Conservation (phyloP, 92 coral and sea anemone species). For the Bergia sp. region DNA sequence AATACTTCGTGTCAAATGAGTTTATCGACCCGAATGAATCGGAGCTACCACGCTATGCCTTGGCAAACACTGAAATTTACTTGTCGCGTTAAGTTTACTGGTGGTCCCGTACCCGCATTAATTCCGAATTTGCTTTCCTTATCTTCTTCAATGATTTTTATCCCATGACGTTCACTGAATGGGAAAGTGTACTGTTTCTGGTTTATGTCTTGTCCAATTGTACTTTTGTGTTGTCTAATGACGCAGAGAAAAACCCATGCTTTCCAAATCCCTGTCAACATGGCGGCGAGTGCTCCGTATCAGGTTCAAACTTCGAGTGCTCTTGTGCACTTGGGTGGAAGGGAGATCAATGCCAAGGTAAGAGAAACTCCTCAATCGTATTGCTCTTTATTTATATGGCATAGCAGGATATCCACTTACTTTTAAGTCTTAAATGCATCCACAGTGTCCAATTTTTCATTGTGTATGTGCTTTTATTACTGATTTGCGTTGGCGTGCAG, state of each 20-base stretch:
- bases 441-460: no score
- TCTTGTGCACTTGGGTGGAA: conserved; percentile 89
- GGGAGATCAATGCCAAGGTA: conserved; percentile 96
- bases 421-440: no score
- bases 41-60: conserved; percentile 24
- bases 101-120: background rate
- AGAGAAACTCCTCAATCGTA: background rate
- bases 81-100: background rate
- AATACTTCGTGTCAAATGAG: conserved; percentile 31
- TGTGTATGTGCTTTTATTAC: no score
- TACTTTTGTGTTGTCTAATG: conserved; percentile 18
- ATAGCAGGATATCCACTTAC: background rate
- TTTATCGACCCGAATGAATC: conserved; percentile 30
- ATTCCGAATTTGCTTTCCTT: background rate
- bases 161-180: conserved; percentile 33
- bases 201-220: background rate
- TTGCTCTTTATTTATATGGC: background rate
- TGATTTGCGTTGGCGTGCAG: no score
- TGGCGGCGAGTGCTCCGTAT: conserved; percentile 87
- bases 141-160: conserved; percentile 7
- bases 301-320: conserved; percentile 87
- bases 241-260: conserved; percentile 82
- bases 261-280: conserved; percentile 90
- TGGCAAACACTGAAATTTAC: background rate
- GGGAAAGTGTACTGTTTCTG: conserved; percentile 9